Evolutionary conservation across 2,888 invertebrate species (phyloP).

Genomic region (Criorhina ranunculi): DNA sequence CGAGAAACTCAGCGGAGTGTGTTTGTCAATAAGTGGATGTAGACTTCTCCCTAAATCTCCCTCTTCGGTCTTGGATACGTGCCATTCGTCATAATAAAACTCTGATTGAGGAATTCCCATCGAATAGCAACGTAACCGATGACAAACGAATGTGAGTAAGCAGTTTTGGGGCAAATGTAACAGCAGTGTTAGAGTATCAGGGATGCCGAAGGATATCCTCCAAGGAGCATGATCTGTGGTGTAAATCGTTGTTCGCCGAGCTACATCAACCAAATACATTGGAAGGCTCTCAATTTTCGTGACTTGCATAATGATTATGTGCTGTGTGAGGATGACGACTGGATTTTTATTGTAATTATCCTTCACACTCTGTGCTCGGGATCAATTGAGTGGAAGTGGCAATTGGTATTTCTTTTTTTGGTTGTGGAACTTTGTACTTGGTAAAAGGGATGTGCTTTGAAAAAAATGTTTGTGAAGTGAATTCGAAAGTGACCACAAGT

Average conservation of each 20-base stretch:
- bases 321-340: slow-evolving; percentile 53
- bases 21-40: slow-evolving; percentile 28
- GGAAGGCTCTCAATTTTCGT: slow-evolving; percentile 63
- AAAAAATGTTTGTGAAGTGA: not conserved
- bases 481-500: slow-evolving; percentile 3
- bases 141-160: slow-evolving; percentile 55
- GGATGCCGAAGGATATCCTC: slow-evolving; percentile 4
- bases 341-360: slow-evolving; percentile 56
- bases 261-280: slow-evolving; percentile 25
- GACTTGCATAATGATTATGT: slow-evolving; percentile 58
- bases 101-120: slow-evolving; percentile 49
- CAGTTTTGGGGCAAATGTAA: slow-evolving; percentile 23
- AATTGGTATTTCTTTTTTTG: slow-evolving; percentile 5
- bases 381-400: slow-evolving; percentile 44
- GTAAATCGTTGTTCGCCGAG: slow-evolving; percentile 27
- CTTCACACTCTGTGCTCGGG: not conserved
- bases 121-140: slow-evolving; percentile 22
- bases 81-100: slow-evolving; percentile 61
- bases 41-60: slow-evolving; percentile 1
- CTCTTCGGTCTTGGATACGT: slow-evolving; percentile 36
- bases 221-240: slow-evolving; percentile 37
- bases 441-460: not conserved
- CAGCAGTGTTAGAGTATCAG: slow-evolving; percentile 5
- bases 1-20: slow-evolving; percentile 8
- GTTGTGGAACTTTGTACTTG: not conserved